Evolutionary conservation across 2,797 vertebrate genomes (phyloP).

Genomic region (Ibycter americanus): DNA sequence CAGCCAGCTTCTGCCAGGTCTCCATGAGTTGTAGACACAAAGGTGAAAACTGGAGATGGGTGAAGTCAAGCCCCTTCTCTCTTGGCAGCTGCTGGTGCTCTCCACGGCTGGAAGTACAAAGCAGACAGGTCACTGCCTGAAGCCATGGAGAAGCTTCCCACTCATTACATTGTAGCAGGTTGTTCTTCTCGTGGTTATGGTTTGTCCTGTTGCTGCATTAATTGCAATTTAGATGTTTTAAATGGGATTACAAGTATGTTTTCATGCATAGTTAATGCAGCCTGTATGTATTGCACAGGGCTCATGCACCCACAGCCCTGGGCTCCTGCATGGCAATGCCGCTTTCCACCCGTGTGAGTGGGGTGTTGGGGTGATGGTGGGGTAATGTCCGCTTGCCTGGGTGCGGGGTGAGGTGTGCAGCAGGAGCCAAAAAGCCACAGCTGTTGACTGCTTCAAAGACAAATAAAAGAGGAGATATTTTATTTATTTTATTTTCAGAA

Average conservation of each 20-base stretch:
- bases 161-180: not conserved
- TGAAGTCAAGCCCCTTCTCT: not conserved
- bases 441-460: not conserved
- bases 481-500: not conserved
- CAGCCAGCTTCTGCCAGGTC: not conserved
- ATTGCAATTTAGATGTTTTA: not conserved
- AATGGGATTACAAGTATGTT: not conserved
- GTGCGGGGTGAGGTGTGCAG: no score
- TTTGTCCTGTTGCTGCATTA: not conserved
- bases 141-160: not conserved
- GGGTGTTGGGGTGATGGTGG: not conserved
- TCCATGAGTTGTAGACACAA: not conserved
- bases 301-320: not conserved
- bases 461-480: not conserved
- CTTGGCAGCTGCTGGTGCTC: not conserved
- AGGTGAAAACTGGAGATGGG: no score
- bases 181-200: not conserved
- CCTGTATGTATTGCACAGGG: fast-evolving
- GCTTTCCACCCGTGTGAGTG: not conserved
- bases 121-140: not conserved
- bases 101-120: fast-evolving
- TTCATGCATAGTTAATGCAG: not conserved
- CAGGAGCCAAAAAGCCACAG: not conserved
- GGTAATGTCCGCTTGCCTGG: not conserved
- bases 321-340: not conserved